phyloP scores from a whole-genome alignment of 1,140 invertebrate genomes.

The Cydia pomonella region DNA sequence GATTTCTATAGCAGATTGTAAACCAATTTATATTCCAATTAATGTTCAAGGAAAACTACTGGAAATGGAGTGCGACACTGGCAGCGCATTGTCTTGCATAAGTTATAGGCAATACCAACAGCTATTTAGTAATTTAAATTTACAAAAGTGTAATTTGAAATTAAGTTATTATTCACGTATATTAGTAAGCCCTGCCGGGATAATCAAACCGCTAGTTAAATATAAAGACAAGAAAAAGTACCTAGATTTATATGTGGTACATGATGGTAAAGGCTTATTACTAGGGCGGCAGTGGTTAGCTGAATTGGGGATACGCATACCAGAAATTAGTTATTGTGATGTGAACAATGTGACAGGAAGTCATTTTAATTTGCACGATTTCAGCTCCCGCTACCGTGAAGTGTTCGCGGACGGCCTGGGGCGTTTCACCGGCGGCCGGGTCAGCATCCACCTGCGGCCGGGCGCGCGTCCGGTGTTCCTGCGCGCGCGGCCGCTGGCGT shows the following conservation, averaged over 20 bases:
- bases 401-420: slow-evolving; percentile 34
- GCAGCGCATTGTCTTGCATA: not conserved
- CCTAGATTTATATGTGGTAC: slow-evolving; percentile 26
- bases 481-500: slow-evolving; percentile 9
- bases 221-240: slow-evolving; percentile 8
- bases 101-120: not conserved
- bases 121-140: not conserved
- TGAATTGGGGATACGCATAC: not conserved
- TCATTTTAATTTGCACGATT: slow-evolving; percentile 5
- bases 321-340: not conserved
- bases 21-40: not conserved
- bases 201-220: slow-evolving; percentile 7
- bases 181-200: slow-evolving; percentile 5
- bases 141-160: not conserved
- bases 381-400: slow-evolving; percentile 30
- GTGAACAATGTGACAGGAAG: not conserved
- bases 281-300: slow-evolving; percentile 25
- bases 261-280: slow-evolving; percentile 6
- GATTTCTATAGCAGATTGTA: not conserved
- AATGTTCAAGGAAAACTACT: slow-evolving; percentile 18
- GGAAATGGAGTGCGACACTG: slow-evolving; percentile 31
- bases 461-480: slow-evolving; percentile 19
- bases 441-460: slow-evolving; percentile 6
- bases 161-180: slow-evolving; percentile 20
- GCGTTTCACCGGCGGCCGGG: slow-evolving; percentile 26